Evolutionary conservation across 64 coral and sea anemone genomes (phyloP), one percentile per base, ranked within the genome.

Genomic region (Cladopsammia gracilis): DNA sequence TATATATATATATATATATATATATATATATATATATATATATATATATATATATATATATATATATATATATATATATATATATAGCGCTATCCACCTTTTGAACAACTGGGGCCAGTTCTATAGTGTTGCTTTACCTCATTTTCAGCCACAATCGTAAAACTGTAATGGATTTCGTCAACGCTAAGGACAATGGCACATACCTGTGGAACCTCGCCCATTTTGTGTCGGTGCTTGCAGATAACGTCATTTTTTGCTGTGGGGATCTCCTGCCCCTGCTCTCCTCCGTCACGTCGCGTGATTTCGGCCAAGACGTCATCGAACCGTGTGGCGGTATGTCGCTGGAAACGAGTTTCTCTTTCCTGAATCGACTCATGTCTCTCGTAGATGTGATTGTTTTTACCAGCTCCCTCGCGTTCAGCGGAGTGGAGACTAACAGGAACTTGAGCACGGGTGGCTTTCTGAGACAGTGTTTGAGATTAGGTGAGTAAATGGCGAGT

Each of bases 171-270:
- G 98, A 99, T 86, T 99, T 99, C 56, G 98, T 99, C 45, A 99
- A 99, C 82, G 87, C 98, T n/a, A 99, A 99, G 65, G 98, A 99
- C 5, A 99, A 99, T 73, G 90, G 88, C 3, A 82, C 94, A 1
- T 99, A 99, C 85, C n/a, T 99, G 8, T 99, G 94, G 91, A 99
- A 99, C 72, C 78, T 99, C 25, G 98, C 98, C 51, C 95, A 96
- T 13, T 83, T 99, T 58, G 95, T 99, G 5, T 99, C 98, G 22
- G 98, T 99, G n/a, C 78, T 99, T 4, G 91, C 98, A 18, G 98
- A 99, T 61, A 99, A 96, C 84, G 93, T 99, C 46, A 96, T 99
- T 73, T 99, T 96, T 82, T 95, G 91, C 14, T 99, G 98, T 11
- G 98, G 98, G 70, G 98, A 99, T 69, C 88, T 99, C 54, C 91